Percentiles rank a stretch among this genome's conserved stretches.
phyloP scores from a whole-genome alignment of 2,888 invertebrate genomes.

The Drosophila barbarae region DNA sequence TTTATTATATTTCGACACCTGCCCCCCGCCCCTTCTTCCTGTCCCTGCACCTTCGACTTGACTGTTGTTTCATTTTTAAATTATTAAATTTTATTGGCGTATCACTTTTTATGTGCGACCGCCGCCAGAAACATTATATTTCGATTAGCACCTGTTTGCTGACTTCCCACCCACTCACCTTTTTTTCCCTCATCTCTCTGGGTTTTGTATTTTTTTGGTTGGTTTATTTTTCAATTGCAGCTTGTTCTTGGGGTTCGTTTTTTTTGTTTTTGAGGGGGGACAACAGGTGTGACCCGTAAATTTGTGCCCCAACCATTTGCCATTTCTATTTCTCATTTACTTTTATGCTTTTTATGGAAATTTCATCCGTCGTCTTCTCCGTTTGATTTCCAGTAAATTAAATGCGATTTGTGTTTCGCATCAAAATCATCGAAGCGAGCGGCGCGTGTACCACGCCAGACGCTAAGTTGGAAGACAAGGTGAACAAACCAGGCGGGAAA shows the following conservation, averaged over 20 bases:
- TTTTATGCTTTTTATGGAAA: conserved; percentile 46
- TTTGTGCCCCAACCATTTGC: not conserved
- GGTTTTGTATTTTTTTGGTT: not conserved
- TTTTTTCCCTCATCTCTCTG: conserved; percentile 24
- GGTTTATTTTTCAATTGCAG: conserved; percentile 40
- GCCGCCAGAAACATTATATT: conserved; percentile 72
- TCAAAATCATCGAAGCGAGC: conserved; percentile 39
- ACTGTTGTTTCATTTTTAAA: conserved; percentile 70
- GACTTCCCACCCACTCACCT: conserved; percentile 29
- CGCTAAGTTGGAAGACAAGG: conserved; percentile 32
- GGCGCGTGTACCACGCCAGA: conserved; percentile 39
- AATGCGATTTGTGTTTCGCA: conserved; percentile 61
- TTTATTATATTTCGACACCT: conserved; percentile 70
- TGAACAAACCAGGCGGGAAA: conserved; percentile 25
- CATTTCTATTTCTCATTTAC: conserved; percentile 48
- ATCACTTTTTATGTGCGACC: conserved; percentile 73
- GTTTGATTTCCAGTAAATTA: conserved; percentile 70
- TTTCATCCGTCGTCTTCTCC: conserved; percentile 55
- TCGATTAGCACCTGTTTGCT: conserved; percentile 76
- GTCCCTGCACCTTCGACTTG: conserved; percentile 18
- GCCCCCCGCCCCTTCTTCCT: conserved; percentile 11
- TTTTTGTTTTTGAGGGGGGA: conserved; percentile 10
- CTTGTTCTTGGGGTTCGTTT: conserved; percentile 41
- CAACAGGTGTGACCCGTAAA: conserved; percentile 58
- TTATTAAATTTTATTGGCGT: conserved; percentile 75